phyloP scores from a whole-genome alignment of 2,888 invertebrate genomes.

The Drosophila anomelani region DNA sequence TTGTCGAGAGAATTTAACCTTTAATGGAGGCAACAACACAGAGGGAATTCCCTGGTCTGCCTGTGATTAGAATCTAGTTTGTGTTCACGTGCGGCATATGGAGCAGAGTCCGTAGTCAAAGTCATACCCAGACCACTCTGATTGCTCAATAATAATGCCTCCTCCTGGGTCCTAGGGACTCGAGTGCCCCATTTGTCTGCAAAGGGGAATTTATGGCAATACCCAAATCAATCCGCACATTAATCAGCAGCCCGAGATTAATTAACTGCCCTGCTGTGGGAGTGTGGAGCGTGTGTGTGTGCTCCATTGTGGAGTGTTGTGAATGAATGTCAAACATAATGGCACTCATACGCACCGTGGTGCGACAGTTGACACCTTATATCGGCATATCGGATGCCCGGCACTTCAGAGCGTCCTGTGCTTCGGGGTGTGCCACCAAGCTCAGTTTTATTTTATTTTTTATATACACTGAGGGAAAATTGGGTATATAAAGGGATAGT shows the following conservation, averaged over 20 bases:
- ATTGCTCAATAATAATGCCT: slow-evolving; percentile 44
- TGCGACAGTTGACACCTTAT: slow-evolving; percentile 55
- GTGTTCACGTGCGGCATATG: slow-evolving; percentile 23
- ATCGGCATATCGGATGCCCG: slow-evolving; percentile 32
- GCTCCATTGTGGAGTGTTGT: slow-evolving; percentile 52
- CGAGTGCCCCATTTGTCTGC: slow-evolving; percentile 46
- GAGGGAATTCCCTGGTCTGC: slow-evolving; percentile 4
- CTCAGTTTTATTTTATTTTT: not conserved
- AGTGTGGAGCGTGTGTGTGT: not conserved
- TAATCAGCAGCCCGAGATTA: slow-evolving; percentile 75
- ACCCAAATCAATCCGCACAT: slow-evolving; percentile 69
- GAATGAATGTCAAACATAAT: slow-evolving; percentile 76
- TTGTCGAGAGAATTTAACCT: slow-evolving; percentile 20
- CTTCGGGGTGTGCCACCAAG: not conserved
- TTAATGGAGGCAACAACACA: slow-evolving; percentile 21
- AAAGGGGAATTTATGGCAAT: slow-evolving; percentile 24
- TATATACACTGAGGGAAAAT: slow-evolving; percentile 1
- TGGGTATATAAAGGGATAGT: too few relatives aligned
- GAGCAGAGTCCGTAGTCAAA: not conserved
- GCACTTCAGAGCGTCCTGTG: slow-evolving; percentile 4
- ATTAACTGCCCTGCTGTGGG: slow-evolving; percentile 56
- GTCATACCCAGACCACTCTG: slow-evolving; percentile 19
- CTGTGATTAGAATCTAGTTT: slow-evolving; percentile 28
- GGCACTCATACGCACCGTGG: slow-evolving; percentile 75
- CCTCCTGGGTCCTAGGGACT: not conserved